Conservation (phyloP, 2,797 vertebrate species). For the Gymnothorax javanicus region DNA sequence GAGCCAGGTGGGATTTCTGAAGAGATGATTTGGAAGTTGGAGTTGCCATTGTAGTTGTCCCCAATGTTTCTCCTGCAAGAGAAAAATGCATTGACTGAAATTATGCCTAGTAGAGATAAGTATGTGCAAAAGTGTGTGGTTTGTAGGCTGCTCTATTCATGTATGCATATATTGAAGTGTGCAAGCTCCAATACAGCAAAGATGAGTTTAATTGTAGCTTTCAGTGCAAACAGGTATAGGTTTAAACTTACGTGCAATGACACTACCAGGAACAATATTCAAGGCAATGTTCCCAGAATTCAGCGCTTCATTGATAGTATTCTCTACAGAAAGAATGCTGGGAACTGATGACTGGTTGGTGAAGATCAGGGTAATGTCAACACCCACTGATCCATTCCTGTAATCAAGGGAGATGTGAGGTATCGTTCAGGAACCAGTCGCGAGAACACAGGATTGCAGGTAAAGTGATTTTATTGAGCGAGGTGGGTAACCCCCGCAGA, state of each 20-base stretch:
- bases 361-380: slow-evolving; percentile 13
- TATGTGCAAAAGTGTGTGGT: no score
- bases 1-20: background rate
- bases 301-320: background rate
- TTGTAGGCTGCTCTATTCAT: no score
- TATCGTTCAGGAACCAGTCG: no score
- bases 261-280: slow-evolving; percentile 3
- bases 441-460: no score
- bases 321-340: background rate
- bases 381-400: slow-evolving; percentile 17
- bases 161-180: background rate
- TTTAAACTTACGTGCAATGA: background rate
- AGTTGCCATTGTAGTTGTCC: background rate
- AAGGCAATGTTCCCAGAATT: background rate
- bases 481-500: no score
- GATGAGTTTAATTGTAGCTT: no score
- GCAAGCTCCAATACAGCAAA: background rate
- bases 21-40: background rate
- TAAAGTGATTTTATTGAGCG: no score
- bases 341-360: background rate
- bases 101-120: no score
- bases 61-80: background rate
- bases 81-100: background rate
- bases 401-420: background rate
- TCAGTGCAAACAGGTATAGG: no score